Evolutionary conservation across 2,888 invertebrate genomes (phyloP).

Genomic region (Brassicogethes aeneus): DNA sequence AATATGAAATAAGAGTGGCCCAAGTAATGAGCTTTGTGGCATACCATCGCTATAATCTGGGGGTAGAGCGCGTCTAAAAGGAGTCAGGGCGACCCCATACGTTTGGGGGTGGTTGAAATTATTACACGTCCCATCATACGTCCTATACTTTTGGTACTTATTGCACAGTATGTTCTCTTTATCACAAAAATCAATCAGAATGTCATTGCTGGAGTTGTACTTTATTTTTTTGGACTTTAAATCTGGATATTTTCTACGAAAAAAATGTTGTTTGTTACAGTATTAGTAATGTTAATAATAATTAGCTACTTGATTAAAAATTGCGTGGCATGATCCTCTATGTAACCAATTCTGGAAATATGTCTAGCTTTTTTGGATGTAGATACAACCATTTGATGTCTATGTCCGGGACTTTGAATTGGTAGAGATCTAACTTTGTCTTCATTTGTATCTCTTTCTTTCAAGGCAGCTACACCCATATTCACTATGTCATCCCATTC

Average conservation of each 20-base stretch:
- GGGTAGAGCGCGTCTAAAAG: conserved; percentile 63
- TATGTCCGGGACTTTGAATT: conserved; percentile 52
- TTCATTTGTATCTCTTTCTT: conserved; percentile 49
- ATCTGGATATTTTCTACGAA: conserved; percentile 20
- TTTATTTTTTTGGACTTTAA: conserved; percentile 11
- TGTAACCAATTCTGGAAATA: conserved; percentile 57
- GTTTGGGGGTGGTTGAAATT: conserved; percentile 53
- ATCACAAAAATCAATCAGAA: conserved; percentile 19
- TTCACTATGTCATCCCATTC: conserved; percentile 4
- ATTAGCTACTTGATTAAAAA: conserved; percentile 21
- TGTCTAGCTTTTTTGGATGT: conserved; percentile 52
- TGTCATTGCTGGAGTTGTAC: conserved; percentile 7
- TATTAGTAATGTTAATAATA: background rate
- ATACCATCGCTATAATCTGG: conserved; percentile 71
- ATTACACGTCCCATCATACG: conserved; percentile 69
- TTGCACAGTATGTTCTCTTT: conserved; percentile 22
- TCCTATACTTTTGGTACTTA: conserved; percentile 47
- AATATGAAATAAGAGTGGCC: conserved; percentile 2
- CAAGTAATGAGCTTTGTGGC: too few relatives aligned
- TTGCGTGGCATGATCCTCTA: conserved; percentile 60
- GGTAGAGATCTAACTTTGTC: conserved; percentile 42
- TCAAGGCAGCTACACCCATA: conserved; percentile 41
- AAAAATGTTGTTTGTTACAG: conserved; percentile 14
- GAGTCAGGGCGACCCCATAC: conserved; percentile 65
- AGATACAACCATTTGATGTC: conserved; percentile 62